Conservation (phyloP, 2,888 invertebrate genomes). For the Cryptus viduatorius region DNA sequence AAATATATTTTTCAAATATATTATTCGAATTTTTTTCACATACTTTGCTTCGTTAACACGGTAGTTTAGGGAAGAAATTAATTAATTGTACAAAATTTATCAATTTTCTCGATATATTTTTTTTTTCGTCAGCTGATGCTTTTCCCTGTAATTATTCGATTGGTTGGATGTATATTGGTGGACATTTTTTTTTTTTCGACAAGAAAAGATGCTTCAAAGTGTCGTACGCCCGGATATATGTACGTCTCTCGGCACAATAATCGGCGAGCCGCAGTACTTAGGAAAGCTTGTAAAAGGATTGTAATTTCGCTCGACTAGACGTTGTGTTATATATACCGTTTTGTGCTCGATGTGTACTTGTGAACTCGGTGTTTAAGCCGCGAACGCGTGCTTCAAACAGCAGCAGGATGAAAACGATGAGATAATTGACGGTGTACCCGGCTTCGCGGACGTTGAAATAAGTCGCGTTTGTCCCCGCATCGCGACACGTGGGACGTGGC, state of each 20-base stretch:
- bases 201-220: neutral
- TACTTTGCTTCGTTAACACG: neutral
- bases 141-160: too few species aligned
- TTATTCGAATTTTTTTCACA: neutral
- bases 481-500: conserved; percentile 69
- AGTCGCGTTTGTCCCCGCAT: conserved; percentile 68
- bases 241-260: neutral
- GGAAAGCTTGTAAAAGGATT: conserved; percentile 21
- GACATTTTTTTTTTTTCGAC: too few species aligned
- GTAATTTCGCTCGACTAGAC: conserved; percentile 42
- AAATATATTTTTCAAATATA: neutral
- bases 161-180: too few species aligned
- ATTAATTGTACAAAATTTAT: too few species aligned
- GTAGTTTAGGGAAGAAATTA: too few species aligned
- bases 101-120: too few species aligned
- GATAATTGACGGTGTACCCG: conserved; percentile 74
- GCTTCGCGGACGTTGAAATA: conserved; percentile 69
- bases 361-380: conserved; percentile 45
- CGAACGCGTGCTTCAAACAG: conserved; percentile 50
- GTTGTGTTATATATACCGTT: neutral
- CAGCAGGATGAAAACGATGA: conserved; percentile 76
- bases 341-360: conserved; percentile 36
- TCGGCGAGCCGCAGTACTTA: neutral
- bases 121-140: too few species aligned
- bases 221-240: neutral